Evolutionary conservation across 2,113 vertebrate genomes (phyloP).

Genomic region (Motacilla tschutschensis): DNA sequence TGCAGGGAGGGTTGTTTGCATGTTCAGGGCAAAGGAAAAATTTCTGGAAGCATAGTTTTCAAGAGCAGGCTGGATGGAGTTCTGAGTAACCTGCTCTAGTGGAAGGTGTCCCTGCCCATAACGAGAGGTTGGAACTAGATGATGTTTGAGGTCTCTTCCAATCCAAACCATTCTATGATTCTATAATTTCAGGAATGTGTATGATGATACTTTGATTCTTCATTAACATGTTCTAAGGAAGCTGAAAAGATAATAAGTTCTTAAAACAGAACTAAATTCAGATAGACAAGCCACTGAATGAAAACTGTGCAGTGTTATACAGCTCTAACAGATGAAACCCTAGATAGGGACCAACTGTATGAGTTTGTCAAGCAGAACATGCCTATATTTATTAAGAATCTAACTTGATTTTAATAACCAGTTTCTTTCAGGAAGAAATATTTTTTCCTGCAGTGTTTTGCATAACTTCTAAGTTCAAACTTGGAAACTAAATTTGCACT

Average conservation of each 20-base stretch:
- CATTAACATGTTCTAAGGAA: neutral
- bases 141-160: neutral
- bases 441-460: neutral
- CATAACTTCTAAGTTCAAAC: neutral
- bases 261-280: neutral
- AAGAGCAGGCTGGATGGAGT: neutral
- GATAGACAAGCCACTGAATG: neutral
- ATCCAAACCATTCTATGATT: neutral
- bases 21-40: neutral
- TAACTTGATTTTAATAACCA: neutral
- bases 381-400: neutral
- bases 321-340: neutral
- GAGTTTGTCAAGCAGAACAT: neutral
- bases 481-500: neutral
- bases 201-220: neutral
- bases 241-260: neutral
- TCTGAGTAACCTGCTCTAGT: neutral
- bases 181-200: neutral
- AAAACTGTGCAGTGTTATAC: neutral
- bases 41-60: neutral
- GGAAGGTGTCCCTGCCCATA: neutral
- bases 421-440: neutral
- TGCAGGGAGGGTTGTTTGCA: neutral
- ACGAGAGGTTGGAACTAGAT: neutral
- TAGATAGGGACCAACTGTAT: neutral